These are phyloP conservation scores for Athalia rosae DNA, from an alignment of 2,888 invertebrate species.

Conservation along the genomic window DNA sequence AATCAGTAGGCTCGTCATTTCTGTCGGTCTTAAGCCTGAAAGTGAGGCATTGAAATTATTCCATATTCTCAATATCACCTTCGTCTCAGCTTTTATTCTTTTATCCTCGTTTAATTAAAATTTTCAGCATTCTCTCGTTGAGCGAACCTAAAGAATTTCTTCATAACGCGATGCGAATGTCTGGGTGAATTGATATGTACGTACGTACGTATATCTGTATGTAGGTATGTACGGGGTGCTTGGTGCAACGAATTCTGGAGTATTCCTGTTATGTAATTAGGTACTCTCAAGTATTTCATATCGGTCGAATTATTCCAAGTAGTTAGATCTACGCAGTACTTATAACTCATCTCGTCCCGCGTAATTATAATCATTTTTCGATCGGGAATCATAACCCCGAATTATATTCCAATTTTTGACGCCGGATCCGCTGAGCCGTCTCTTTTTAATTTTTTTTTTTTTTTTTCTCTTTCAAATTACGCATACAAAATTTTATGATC, in stretches of 20 bases:
- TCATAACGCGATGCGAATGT: constrained; percentile 68
- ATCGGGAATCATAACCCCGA: too few species aligned
- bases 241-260: constrained; percentile 56
- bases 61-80: constrained; percentile 23
- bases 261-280: constrained; percentile 54
- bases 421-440: too few species aligned
- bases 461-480: too few species aligned
- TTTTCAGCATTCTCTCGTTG: constrained; percentile 65
- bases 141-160: constrained; percentile 65
- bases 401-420: too few species aligned
- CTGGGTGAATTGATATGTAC: constrained; percentile 38
- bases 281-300: constrained; percentile 15
- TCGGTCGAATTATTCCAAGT: constrained; percentile 8
- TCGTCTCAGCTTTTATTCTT: background rate
- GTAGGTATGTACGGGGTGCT: background rate
- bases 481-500: too few species aligned
- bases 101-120: constrained; percentile 67
- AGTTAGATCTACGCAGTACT: background rate
- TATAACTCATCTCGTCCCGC: background rate
- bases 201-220: background rate
- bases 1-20: too few species aligned
- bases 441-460: too few species aligned
- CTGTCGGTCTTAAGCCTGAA: background rate
- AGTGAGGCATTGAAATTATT: constrained; percentile 24
- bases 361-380: background rate